Evolutionary conservation across 2,797 vertebrate species (phyloP).

Genomic region (Oreortyx pictus): DNA sequence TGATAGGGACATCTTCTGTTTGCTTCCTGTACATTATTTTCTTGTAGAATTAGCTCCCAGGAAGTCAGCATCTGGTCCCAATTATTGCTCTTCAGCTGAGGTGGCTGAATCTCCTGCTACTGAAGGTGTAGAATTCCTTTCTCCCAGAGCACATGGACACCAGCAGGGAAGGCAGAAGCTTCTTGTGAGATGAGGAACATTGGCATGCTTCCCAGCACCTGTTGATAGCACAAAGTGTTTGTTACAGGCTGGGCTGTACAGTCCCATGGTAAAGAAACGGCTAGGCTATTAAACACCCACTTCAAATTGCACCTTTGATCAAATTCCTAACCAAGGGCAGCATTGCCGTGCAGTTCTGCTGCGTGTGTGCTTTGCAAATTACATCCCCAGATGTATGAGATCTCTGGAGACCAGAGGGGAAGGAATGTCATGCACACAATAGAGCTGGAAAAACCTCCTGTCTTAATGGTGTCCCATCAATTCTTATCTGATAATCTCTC

Average conservation of each 20-base stretch:
- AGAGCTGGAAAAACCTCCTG: conserved; percentile 61
- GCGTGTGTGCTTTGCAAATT: conserved; percentile 22
- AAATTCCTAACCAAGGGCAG: conserved; percentile 45
- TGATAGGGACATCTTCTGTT: not conserved
- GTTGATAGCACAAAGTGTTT: conserved; percentile 16
- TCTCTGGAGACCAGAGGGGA: conserved; percentile 52
- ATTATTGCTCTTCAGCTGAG: conserved; percentile 22
- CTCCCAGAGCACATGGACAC: not conserved
- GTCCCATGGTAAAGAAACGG: conserved; percentile 12
- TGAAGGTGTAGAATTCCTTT: conserved; percentile 27
- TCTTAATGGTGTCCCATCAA: conserved; percentile 65
- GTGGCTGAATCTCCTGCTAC: conserved; percentile 25
- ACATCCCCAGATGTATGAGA: conserved; percentile 40
- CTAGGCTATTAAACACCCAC: conserved; percentile 28
- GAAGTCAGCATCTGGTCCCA: conserved; percentile 30
- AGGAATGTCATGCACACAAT: conserved; percentile 66
- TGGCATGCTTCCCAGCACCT: conserved; percentile 47
- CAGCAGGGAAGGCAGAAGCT: conserved; percentile 1
- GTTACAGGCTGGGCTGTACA: conserved; percentile 15
- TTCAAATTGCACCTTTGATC: conserved; percentile 54
- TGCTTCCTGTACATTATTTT: conserved; percentile 4
- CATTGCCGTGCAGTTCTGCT: not conserved
- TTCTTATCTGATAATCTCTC: conserved; percentile 64
- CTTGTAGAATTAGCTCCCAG: conserved; percentile 11
- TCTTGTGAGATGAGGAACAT: not conserved